Conservation (phyloP, 2,888 invertebrate genomes). For the Hypomecis atomaria region DNA sequence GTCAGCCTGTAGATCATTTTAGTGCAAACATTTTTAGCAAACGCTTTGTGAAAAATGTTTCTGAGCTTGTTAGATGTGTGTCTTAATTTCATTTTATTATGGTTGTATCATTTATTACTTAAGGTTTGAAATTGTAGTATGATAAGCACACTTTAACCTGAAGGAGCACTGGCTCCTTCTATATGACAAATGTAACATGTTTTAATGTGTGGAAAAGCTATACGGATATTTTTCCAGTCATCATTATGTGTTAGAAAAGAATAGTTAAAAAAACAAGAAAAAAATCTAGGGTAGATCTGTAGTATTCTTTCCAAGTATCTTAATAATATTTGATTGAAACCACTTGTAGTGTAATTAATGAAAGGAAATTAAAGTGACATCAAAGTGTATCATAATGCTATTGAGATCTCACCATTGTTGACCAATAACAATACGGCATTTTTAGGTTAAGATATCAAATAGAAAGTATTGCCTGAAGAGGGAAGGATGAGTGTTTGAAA, state of each 20-base stretch:
- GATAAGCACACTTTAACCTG: slow-evolving; percentile 56
- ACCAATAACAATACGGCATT: slow-evolving; percentile 84
- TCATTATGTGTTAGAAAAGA: slow-evolving; percentile 58
- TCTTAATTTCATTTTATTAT: slow-evolving; percentile 64
- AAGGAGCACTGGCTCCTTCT: slow-evolving; percentile 38
- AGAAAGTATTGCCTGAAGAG: slow-evolving; percentile 61
- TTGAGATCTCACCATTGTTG: slow-evolving; percentile 84
- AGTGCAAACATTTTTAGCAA: slow-evolving; percentile 59
- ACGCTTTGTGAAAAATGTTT: slow-evolving; percentile 64
- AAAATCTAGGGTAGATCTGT: slow-evolving; percentile 67
- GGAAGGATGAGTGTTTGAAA: slow-evolving; percentile 47
- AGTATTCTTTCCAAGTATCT: slow-evolving; percentile 71
- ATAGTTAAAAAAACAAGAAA: slow-evolving; percentile 64
- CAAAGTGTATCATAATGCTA: slow-evolving; percentile 76
- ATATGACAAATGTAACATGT: slow-evolving; percentile 42
- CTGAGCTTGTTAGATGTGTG: slow-evolving; percentile 66
- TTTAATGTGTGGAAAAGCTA: slow-evolving; percentile 50
- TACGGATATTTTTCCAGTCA: slow-evolving; percentile 59
- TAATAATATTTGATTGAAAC: slow-evolving; percentile 66
- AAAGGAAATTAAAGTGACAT: slow-evolving; percentile 70
- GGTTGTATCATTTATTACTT: slow-evolving; percentile 65
- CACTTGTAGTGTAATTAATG: slow-evolving; percentile 65
- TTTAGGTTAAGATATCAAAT: slow-evolving; percentile 78
- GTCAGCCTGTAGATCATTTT: slow-evolving; percentile 55
- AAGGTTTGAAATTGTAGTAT: slow-evolving; percentile 66